These are phyloP conservation scores for Eupithecia abbreviata DNA, from an alignment of 2,888 invertebrate species.

Conservation along the genomic window DNA sequence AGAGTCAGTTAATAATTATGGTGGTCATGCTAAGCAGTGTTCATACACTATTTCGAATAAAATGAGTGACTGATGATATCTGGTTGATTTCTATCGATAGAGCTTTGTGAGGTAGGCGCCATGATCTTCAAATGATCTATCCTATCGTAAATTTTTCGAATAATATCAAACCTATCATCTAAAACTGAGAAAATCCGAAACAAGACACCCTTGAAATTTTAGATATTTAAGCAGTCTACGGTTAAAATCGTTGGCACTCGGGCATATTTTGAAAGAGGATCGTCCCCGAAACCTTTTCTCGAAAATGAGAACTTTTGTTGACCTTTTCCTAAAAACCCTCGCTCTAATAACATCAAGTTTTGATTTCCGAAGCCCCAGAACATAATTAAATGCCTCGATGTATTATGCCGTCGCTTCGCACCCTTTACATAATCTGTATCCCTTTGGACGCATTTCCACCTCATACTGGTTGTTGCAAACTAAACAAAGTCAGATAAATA, in stretches of 20 bases:
- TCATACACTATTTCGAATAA: too few species aligned
- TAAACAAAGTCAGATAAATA: background rate
- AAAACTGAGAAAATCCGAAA: background rate
- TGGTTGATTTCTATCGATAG: too few species aligned
- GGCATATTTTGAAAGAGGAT: background rate
- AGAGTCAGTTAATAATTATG: too few species aligned
- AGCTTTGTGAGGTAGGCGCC: too few species aligned
- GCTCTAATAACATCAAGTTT: slow-evolving; percentile 24
- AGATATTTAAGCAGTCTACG: background rate
- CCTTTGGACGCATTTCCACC: slow-evolving; percentile 20
- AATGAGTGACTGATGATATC: too few species aligned
- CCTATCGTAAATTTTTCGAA: too few species aligned
- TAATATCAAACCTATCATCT: too few species aligned
- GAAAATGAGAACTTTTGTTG: slow-evolving; percentile 8
- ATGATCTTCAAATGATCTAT: too few species aligned
- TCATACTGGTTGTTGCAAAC: background rate
- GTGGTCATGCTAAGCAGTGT: too few species aligned
- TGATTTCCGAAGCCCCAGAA: slow-evolving; percentile 26
- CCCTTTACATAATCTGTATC: slow-evolving; percentile 35
- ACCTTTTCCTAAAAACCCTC: slow-evolving; percentile 18
- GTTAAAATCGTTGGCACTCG: background rate
- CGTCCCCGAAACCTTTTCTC: background rate
- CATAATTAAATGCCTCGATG: slow-evolving; percentile 35
- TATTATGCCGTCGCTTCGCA: slow-evolving; percentile 33
- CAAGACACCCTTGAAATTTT: background rate